Evolutionary conservation across 1,140 invertebrate species (phyloP).

Genomic region (Rhizoglyphus robini): DNA sequence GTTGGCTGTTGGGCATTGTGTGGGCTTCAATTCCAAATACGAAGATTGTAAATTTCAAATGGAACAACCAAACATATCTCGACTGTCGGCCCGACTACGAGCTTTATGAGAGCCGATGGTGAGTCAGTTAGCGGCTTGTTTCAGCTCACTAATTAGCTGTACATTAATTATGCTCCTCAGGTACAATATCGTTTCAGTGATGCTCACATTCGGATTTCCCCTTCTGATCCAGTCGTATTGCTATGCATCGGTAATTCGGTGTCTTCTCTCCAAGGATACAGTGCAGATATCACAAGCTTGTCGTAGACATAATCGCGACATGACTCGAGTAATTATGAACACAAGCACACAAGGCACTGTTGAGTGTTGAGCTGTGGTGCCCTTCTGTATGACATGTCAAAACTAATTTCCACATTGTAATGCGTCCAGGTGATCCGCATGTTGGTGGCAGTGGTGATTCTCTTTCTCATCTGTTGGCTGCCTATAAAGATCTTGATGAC

Average conservation of each 20-base stretch:
- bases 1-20: constrained; percentile 6
- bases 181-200: constrained; percentile 11
- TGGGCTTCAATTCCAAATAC: constrained; percentile 15
- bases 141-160: background rate
- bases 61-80: constrained; percentile 13
- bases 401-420: background rate
- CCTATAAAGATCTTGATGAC: constrained; percentile 36
- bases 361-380: no score
- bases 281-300: background rate
- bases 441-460: constrained; percentile 39
- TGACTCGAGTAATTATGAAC: constrained; percentile 1
- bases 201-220: constrained; percentile 7
- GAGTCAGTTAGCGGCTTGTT: background rate
- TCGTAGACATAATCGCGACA: constrained; percentile 6
- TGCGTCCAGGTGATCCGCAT: constrained; percentile 41
- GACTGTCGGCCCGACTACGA: constrained; percentile 7
- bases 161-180: background rate
- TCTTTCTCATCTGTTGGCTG: constrained; percentile 43
- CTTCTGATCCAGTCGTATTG: background rate
- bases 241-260: constrained; percentile 2
- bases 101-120: constrained; percentile 5
- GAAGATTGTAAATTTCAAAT: background rate
- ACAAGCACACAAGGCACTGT: no score
- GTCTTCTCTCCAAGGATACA: constrained; percentile 2
- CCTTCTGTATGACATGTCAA: no score